Conservation (phyloP, 1,140 invertebrate genomes). For the Idris sp. region DNA sequence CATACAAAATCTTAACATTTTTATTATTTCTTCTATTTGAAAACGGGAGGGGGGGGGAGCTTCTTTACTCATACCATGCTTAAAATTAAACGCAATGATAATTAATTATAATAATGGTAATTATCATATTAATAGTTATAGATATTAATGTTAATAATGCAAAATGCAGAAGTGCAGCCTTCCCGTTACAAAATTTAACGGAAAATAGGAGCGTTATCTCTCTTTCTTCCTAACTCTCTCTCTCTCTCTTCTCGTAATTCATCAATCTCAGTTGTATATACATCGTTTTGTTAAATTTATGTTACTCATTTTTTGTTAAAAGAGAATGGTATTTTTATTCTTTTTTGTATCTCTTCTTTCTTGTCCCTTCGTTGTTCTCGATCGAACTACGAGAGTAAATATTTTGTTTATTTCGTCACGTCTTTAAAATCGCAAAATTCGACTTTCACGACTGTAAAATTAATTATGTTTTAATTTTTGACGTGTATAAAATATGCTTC, state of each 20-base stretch:
- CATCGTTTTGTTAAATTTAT: too few relatives aligned
- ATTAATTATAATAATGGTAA: constrained; percentile 54
- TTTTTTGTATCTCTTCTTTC: constrained; percentile 9
- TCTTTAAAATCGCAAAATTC: too few relatives aligned
- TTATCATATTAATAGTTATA: constrained; percentile 58
- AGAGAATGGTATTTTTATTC: constrained; percentile 1
- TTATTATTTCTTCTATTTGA: constrained; percentile 30
- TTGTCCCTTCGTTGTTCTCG: constrained; percentile 38
- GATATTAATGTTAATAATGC: constrained; percentile 60
- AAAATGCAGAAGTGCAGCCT: constrained; percentile 48
- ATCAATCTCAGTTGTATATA: constrained; percentile 47
- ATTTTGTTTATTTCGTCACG: constrained; percentile 5
- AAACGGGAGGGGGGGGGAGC: constrained; percentile 10
- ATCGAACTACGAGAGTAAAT: constrained; percentile 26
- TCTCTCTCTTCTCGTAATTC: too few relatives aligned
- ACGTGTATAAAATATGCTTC: constrained; percentile 46
- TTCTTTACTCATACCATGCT: constrained; percentile 40
- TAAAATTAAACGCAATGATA: constrained; percentile 59
- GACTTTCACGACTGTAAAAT: too few relatives aligned
- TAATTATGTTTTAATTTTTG: constrained; percentile 37
- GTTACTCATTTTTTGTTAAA: too few relatives aligned
- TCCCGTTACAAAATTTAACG: constrained; percentile 36
- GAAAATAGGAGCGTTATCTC: constrained; percentile 51
- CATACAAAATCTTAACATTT: constrained; percentile 52
- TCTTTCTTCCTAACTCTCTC: constrained; percentile 7